Evolutionary conservation across 2,113 vertebrate genomes (phyloP).

Genomic region (Pedionomus torquatus): DNA sequence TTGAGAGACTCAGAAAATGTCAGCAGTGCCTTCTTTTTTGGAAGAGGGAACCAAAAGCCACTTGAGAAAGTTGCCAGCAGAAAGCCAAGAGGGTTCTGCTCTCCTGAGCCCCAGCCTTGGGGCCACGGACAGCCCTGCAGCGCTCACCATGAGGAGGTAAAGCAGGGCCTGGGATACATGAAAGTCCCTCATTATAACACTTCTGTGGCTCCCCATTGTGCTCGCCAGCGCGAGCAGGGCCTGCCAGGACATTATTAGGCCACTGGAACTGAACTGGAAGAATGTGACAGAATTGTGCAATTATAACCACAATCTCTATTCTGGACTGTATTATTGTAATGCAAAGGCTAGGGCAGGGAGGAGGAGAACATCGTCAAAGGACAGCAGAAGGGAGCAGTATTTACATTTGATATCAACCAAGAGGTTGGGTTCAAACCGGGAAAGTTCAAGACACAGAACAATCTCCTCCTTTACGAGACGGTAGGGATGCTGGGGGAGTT

Average conservation of each 20-base stretch:
- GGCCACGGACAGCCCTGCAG: neutral
- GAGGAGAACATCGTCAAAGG: neutral
- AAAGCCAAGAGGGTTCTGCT: neutral
- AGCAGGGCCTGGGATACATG: neutral
- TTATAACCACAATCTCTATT: neutral
- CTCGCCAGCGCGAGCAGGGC: neutral
- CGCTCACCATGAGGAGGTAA: neutral
- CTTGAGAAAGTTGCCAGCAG: neutral
- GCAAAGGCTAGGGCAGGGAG: neutral
- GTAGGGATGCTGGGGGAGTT: neutral
- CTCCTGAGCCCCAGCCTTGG: neutral
- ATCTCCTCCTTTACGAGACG: neutral
- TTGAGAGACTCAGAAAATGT: neutral
- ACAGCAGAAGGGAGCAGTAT: neutral
- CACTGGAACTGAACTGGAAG: conserved; percentile 57
- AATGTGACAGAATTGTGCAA: neutral
- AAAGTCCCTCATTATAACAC: conserved; percentile 11
- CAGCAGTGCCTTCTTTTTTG: neutral
- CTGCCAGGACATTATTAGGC: conserved; percentile 21
- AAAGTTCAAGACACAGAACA: neutral
- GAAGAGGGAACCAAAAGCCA: neutral
- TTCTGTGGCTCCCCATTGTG: conserved; percentile 20
- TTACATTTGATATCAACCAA: neutral
- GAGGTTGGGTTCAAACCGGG: neutral
- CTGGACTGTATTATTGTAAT: neutral